These are phyloP conservation scores for Xestoiulus laeticollis DNA, from an alignment of 2,888 invertebrate species.

Conservation along the genomic window DNA sequence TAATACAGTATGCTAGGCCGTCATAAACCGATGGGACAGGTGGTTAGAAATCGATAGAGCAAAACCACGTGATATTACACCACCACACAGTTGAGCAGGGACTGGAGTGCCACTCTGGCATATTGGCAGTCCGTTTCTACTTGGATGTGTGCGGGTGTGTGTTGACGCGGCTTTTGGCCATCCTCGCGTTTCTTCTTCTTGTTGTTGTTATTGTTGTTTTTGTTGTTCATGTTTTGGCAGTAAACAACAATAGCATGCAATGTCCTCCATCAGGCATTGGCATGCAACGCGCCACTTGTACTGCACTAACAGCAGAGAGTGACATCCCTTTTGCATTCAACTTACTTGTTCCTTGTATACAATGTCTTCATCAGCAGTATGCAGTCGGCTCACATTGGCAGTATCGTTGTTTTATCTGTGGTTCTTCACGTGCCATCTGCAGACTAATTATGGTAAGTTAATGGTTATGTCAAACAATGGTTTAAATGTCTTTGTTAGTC, in stretches of 20 bases:
- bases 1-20: background rate
- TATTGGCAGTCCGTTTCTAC: conserved; percentile 8
- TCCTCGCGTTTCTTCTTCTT: background rate
- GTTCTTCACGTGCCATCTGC: conserved; percentile 32
- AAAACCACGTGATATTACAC: conserved; percentile 27
- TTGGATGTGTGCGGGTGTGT: background rate
- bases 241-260: background rate
- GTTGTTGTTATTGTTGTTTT: background rate
- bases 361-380: background rate
- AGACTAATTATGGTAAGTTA: background rate
- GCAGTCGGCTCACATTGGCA: background rate
- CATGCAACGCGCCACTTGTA: background rate
- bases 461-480: too few relatives aligned
- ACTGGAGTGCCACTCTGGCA: conserved; percentile 45
- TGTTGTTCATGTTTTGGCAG: background rate
- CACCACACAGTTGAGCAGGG: background rate
- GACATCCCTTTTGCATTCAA: background rate
- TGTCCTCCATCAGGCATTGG: background rate
- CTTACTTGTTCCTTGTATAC: background rate
- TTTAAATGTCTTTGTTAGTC: too few relatives aligned
- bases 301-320: background rate
- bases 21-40: conserved; percentile 44
- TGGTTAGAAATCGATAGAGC: conserved; percentile 49
- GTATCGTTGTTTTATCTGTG: background rate
- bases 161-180: background rate